Percentiles rank a stretch among this genome's conserved stretches.
Conservation (phyloP, 2,888 invertebrate species). For the Acrobasis suavella region DNA sequence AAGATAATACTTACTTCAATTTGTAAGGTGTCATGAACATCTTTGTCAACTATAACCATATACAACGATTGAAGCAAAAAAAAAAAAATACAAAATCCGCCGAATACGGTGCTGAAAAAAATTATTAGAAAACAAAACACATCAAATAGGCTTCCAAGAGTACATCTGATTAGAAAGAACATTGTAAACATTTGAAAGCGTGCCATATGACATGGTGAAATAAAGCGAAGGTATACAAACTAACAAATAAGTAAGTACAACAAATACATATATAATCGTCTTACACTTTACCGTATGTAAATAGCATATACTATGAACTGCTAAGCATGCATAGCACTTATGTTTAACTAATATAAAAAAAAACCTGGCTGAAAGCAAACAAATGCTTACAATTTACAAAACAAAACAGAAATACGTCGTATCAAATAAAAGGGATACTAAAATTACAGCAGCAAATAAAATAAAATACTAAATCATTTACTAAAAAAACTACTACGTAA, state of each 20-base stretch:
- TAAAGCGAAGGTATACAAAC: slow-evolving; percentile 65
- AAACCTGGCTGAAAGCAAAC: slow-evolving; percentile 76
- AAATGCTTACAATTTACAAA: slow-evolving; percentile 83
- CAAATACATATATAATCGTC: slow-evolving; percentile 73
- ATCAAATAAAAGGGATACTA: slow-evolving; percentile 45
- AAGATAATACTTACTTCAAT: too few relatives aligned
- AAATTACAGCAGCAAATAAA: slow-evolving; percentile 41
- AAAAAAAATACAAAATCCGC: too few relatives aligned
- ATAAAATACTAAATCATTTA: slow-evolving; percentile 44
- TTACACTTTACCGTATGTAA: slow-evolving; percentile 64
- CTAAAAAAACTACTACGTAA: slow-evolving; percentile 41
- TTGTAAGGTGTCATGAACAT: too few relatives aligned
- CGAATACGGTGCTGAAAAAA: background rate
- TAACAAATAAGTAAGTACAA: slow-evolving; percentile 80
- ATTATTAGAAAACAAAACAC: background rate
- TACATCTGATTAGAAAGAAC: slow-evolving; percentile 52
- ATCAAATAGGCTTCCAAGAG: slow-evolving; percentile 70
- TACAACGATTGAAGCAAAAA: too few relatives aligned
- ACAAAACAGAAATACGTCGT: slow-evolving; percentile 46
- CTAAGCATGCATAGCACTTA: slow-evolving; percentile 80
- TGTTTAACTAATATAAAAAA: slow-evolving; percentile 45
- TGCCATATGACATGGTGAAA: slow-evolving; percentile 73
- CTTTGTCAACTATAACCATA: too few relatives aligned
- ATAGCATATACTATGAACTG: slow-evolving; percentile 79
- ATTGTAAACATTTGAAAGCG: slow-evolving; percentile 83